Base-by-base conservation (phyloP, 2,888 invertebrate species). In the Andrena dorsata region DNA sequence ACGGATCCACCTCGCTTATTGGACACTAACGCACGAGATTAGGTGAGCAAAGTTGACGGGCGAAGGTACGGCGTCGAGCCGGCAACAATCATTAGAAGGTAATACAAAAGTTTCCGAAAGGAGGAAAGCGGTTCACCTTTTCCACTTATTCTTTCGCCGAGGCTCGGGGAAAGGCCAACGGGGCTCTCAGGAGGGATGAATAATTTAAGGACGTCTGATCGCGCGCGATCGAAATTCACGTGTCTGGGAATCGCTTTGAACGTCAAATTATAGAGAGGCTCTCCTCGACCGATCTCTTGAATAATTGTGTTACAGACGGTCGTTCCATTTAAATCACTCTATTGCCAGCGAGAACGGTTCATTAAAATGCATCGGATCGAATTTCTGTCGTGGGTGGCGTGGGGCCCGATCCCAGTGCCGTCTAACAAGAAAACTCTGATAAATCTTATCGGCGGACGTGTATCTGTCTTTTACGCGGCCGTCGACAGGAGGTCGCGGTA, bases 301-400 rank as follows among this genome's bases (percentile, higher is more conserved):
- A 88, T 88, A 88, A 88, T 88, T 86, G 85, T 83, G 76, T 88
- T 88, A 88, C 83, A 75, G 85, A 83, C 82, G 79, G 83, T 81
- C 88, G 86, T 86, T 86, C 86, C 86, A 85, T 88, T 84, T 86
- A 85, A 88, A 88, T 88, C 86, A 85, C 83, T 88, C 86, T 81
- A 87, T 87, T 80, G 82, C 80, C 82, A 76, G 81, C 28, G 56
- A 56, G 79, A 85, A 83, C 87, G 81, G 80, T 88, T 88, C 87
- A 88, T 87, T 87, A 87, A 86, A 87, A 87, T 88, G 84, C 87
- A 84, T 68, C 84, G 72, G 75, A 87, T 82, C 86, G 86, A 82
- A 88, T 84, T 88, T 81, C 86, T 80, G 80, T 86, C 88, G 72
- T 71, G 20, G 16, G 5, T 10, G 58, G 4, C n/a, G 28, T 8